These are phyloP conservation scores for Platichthys flesus DNA, from an alignment of 2,113 vertebrate genomes.

Conservation along the genomic window DNA sequence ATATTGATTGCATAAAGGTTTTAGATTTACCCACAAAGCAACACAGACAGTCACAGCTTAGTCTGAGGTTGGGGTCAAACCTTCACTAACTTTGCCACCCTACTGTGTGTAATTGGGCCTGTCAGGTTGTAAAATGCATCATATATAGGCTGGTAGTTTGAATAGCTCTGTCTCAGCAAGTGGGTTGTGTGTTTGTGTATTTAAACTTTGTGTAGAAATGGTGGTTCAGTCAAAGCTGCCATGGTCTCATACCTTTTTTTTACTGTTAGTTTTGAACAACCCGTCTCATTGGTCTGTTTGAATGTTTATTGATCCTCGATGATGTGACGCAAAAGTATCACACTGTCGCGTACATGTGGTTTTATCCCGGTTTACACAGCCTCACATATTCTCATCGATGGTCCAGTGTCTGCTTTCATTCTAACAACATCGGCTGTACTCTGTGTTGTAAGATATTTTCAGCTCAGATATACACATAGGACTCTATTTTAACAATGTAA, in stretches of 20 bases:
- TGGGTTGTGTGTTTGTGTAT: conserved; percentile 18
- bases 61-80: conserved; percentile 2
- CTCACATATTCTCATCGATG: too few species aligned
- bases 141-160: conserved; percentile 9
- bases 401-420: background rate
- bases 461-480: too few species aligned
- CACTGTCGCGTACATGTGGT: background rate
- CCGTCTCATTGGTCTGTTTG: conserved; percentile 43
- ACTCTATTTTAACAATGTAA: too few species aligned
- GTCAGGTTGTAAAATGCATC: conserved; percentile 24
- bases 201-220: background rate
- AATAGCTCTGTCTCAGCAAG: conserved; percentile 12
- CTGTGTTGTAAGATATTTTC: background rate
- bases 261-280: conserved; percentile 17
- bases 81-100: conserved; percentile 9
- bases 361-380: background rate
- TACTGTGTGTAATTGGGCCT: conserved; percentile 6
- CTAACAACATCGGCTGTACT: background rate
- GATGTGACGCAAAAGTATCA: background rate
- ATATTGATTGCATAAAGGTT: conserved; percentile 1
- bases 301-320: conserved; percentile 41
- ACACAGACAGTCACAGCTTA: background rate
- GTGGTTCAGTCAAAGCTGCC: background rate
- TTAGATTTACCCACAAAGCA: background rate
- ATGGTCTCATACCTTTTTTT: background rate